Conservation (phyloP, 2,113 vertebrate genomes). For the Centropus bengalensis region DNA sequence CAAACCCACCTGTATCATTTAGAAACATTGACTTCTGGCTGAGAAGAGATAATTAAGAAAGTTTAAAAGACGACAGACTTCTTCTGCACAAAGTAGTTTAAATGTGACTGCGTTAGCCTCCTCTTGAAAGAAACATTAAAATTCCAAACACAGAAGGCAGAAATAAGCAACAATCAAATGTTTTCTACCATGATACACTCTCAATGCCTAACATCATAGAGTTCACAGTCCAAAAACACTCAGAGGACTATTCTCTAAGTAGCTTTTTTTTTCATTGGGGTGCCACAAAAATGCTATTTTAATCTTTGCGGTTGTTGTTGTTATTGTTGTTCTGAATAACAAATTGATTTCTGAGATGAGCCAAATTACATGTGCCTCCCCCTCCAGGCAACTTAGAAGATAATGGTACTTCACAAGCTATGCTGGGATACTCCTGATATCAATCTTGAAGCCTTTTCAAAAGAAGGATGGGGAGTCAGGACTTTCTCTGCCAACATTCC, state of each 20-base stretch:
- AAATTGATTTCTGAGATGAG: conserved; percentile 61
- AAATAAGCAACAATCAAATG: background rate
- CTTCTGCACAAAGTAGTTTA: background rate
- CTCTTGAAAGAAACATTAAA: background rate
- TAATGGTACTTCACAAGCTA: conserved; percentile 31
- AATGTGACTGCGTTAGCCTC: background rate
- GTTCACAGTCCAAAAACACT: background rate
- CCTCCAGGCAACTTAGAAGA: background rate
- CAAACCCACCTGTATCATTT: background rate
- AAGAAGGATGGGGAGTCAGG: conserved; percentile 62
- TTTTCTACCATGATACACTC: background rate
- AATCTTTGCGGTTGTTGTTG: conserved; percentile 20
- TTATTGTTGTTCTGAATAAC: conserved; percentile 52
- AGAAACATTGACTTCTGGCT: background rate
- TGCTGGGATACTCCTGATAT: conserved; percentile 66
- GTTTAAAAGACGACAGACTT: background rate
- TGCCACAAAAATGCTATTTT: background rate
- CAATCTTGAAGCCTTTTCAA: conserved; percentile 74
- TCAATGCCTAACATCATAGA: background rate
- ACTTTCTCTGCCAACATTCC: conserved; percentile 72
- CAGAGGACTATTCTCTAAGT: background rate
- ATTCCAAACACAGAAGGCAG: background rate
- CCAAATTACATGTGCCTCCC: conserved; percentile 46
- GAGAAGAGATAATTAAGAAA: background rate
- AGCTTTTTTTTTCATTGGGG: background rate